Percentiles rank a stretch among this genome's conserved stretches.
These are phyloP conservation scores for Oscheius sp. DNA, from an alignment of 2,888 invertebrate genomes.

Conservation along the genomic window DNA sequence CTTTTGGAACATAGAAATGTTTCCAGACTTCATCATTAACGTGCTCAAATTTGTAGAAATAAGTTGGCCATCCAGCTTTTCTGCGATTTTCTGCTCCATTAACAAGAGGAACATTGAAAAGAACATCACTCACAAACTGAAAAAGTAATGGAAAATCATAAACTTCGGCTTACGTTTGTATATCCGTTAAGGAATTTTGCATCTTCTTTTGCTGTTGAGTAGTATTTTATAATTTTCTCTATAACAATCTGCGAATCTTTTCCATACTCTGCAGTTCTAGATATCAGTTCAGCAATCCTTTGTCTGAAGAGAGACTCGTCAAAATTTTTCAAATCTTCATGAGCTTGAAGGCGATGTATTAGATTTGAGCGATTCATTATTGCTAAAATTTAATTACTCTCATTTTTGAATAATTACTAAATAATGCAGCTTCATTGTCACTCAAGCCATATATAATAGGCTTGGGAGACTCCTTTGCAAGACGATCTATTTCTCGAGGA, in stretches of 20 bases:
- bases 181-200: background rate
- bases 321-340: background rate
- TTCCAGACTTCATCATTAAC: conserved; percentile 10
- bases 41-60: conserved; percentile 22
- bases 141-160: background rate
- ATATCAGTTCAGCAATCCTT: background rate
- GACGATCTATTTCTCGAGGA: background rate
- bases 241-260: background rate
- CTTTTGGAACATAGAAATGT: background rate
- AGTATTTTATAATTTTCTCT: background rate
- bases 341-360: background rate
- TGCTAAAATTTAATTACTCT: background rate
- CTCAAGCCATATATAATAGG: conserved; percentile 18
- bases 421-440: conserved; percentile 15
- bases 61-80: conserved; percentile 21
- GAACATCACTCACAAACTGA: conserved; percentile 7
- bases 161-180: background rate
- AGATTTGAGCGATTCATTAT: background rate
- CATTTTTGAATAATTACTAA: background rate
- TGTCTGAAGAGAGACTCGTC: background rate
- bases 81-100: background rate
- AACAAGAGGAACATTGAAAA: background rate
- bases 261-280: background rate
- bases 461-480: conserved; percentile 18
- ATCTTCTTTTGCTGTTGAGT: background rate